Evolutionary conservation across 2,888 invertebrate species (phyloP), one percentile per base, ranked within the genome.

Genomic region (Pyralis farinalis): DNA sequence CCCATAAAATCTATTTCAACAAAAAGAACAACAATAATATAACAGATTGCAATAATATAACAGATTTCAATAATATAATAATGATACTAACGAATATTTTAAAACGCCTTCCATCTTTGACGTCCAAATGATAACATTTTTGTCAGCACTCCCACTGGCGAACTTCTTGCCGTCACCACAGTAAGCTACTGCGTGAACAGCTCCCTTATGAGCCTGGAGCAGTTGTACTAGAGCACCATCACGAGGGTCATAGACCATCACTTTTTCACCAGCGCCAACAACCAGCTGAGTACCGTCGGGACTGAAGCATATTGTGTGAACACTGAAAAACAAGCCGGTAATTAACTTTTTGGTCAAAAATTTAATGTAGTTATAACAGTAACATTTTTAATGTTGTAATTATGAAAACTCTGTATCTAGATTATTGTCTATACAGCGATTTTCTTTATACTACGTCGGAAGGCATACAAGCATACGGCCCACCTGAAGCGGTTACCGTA

Each of bases 111-210:
- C 98, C 63, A 99, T 91, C 83, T 97, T 97, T 22, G 94, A 95
- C 0, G 97, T 97, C 99, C 99, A 99, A 54, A 99, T 96, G 49
- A 99, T 99, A 34, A 99, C 98, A 72, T 96, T 95, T 86, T 98
- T 98, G 74, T 99, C 99, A 1, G 97, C 96, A 63, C 98, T 96
- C 1, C 99, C 99, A 21, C 97, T 98, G 0, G 99, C 98, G 91
- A 99, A 99, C 60, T 96, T 93, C 68, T 97, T 97, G 0, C 99
- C 98, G 91, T 98, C 98, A 60, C 91, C 93, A 0, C 98, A 95
- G 82, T 98, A 99, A 25, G 95, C 94, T 0, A 98, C 95, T 54
- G 97, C 94, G 74, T 97, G 96, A 0, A 99, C 98, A 9, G 94
- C 92, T 48, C 98, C 98, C 78, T 98, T 98, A 72, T 99, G 99